phyloP scores from a whole-genome alignment of 2,113 vertebrate genomes.

The Sprattus sprattus region DNA sequence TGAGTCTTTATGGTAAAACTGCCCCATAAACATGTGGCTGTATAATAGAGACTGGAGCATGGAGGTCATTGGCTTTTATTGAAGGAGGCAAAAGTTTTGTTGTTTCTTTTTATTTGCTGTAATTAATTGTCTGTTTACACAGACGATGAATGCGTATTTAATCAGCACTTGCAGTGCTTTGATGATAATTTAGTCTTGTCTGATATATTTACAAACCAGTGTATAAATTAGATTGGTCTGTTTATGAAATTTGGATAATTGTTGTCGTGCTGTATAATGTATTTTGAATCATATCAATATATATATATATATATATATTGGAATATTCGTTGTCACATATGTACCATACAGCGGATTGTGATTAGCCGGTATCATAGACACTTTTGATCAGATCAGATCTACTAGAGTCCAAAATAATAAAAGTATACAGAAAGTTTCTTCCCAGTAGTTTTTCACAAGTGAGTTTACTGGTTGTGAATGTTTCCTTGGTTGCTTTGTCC shows the following conservation, averaged over 20 bases:
- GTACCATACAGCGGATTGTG: not conserved
- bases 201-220: not conserved
- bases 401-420: not conserved
- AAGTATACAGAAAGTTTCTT: not conserved
- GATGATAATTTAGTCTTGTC: not conserved
- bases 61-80: conserved; percentile 34
- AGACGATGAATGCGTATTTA: conserved; percentile 6
- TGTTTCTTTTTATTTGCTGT: conserved; percentile 50
- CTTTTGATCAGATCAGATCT: not conserved
- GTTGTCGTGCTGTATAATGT: not conserved
- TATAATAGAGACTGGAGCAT: conserved; percentile 49
- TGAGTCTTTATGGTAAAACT: conserved; percentile 75
- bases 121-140: conserved; percentile 43
- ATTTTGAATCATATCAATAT: not conserved
- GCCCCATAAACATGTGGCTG: conserved; percentile 68
- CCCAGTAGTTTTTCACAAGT: not conserved
- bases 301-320: not conserved
- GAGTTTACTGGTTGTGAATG: not conserved
- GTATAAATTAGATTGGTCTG: not conserved
- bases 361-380: not conserved
- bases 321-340: not conserved
- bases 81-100: conserved; percentile 48
- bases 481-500: not conserved
- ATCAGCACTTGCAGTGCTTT: not conserved
- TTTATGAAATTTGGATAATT: not conserved